Conservation (phyloP, 1,140 invertebrate species). For the Cyphomyrmex costatus region DNA sequence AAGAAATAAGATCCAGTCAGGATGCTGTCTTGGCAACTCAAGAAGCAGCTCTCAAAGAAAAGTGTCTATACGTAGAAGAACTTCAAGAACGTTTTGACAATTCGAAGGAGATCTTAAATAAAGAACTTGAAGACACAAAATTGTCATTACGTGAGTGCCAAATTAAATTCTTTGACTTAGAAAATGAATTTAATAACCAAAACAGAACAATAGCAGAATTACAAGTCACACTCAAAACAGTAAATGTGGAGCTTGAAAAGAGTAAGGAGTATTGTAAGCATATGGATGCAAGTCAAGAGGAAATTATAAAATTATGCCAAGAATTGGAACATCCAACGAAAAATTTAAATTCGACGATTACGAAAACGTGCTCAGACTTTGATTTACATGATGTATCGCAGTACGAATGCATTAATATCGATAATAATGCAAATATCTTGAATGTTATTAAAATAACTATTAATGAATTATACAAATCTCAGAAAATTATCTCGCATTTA, state of each 20-base stretch:
- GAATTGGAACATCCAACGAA: constrained; percentile 57
- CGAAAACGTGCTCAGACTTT: constrained; percentile 23
- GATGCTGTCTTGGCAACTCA: constrained; percentile 77
- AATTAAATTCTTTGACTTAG: constrained; percentile 34
- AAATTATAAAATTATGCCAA: constrained; percentile 66
- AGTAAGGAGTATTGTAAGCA: constrained; percentile 35
- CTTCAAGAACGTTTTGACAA: constrained; percentile 64
- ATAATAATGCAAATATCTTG: constrained; percentile 44
- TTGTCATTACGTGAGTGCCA: constrained; percentile 35
- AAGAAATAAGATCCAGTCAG: constrained; percentile 77
- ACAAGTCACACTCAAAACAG: constrained; percentile 43
- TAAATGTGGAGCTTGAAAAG: constrained; percentile 45
- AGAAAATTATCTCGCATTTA: constrained; percentile 63
- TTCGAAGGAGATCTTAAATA: constrained; percentile 51
- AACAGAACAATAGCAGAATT: constrained; percentile 55
- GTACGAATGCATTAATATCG: neutral
- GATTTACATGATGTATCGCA: neutral
- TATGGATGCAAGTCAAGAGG: constrained; percentile 33
- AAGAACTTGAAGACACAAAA: constrained; percentile 65
- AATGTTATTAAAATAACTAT: constrained; percentile 51
- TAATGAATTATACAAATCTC: constrained; percentile 43
- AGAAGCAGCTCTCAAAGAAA: constrained; percentile 77
- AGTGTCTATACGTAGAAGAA: constrained; percentile 57
- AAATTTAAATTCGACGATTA: constrained; percentile 57
- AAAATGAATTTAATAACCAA: constrained; percentile 54